phyloP scores from a whole-genome alignment of 2,113 vertebrate species.

The Chloropsis hardwickii region DNA sequence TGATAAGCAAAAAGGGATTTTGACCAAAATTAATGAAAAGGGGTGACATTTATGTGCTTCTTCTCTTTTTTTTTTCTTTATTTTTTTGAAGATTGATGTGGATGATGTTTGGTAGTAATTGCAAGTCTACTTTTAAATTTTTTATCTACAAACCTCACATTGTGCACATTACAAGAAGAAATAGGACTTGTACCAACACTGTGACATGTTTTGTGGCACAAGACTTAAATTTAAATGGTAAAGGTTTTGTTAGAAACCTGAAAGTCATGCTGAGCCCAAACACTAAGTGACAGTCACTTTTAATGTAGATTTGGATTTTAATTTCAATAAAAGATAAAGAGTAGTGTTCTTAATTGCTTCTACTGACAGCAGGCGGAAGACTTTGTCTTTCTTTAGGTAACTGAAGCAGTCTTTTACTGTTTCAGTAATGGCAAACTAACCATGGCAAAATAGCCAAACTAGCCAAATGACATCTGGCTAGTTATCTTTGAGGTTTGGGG shows the following conservation, averaged over 20 bases:
- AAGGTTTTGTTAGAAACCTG: not conserved
- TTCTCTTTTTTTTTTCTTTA: not conserved
- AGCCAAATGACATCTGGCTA: not conserved
- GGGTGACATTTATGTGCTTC: slow-evolving; percentile 63
- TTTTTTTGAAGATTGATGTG: slow-evolving; percentile 28
- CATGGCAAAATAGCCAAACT: no score
- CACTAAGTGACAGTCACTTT: not conserved
- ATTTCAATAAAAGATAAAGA: not conserved
- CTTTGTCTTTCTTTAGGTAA: not conserved
- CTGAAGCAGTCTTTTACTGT: not conserved
- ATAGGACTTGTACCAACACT: not conserved
- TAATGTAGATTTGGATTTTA: not conserved
- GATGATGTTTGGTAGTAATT: not conserved
- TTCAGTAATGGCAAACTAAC: no score
- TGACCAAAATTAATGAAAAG: slow-evolving; percentile 70
- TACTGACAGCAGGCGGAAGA: not conserved
- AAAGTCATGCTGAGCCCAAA: slow-evolving; percentile 6
- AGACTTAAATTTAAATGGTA: not conserved
- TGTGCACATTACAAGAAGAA: not conserved
- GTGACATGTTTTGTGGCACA: not conserved
- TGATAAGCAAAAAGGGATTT: slow-evolving; percentile 75
- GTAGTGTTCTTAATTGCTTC: not conserved
- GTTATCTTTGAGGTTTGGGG: not conserved
- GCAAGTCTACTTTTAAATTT: not conserved
- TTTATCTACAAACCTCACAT: not conserved